Evolutionary conservation across 2,888 invertebrate species (phyloP), one percentile per base, ranked within the genome.

Genomic region (Cheilosia vulpina): DNA sequence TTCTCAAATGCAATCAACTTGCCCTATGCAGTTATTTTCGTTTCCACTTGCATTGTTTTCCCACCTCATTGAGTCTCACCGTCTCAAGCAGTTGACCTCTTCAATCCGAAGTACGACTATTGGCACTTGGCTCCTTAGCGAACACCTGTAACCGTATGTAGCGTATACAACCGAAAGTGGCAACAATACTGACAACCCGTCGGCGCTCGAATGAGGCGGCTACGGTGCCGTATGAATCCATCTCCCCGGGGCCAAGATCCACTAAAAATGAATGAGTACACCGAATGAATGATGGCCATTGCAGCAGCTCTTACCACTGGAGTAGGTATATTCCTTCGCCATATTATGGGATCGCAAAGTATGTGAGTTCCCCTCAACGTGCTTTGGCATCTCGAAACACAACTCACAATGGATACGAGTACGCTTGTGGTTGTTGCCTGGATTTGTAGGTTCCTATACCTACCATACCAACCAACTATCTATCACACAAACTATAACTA

Each of bases 31-130:
- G 60, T 71, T 69, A 43, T 68, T 73, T 69, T 71, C 52, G 27
- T 63, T 84, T 84, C 75, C 75, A 80, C 41, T 66, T 69, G 71
- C 58, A 80, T 75, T 80, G 52, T 75, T 72, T 84, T 84, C 65
- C 55, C 79, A 73, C 71, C 47, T 55, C 71, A 84, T 71, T 80
- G 65, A 69, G 65, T 71, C 69, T 84, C 69, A 79, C 69, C 53
- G 65, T 75, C 58, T 79, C 57, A 45, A 63, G 41, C 63, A 19
- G 76, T 52, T 81, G 80, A 85, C 87, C 80, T 43, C 75, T 71
- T 53, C 84, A 71, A 60, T 41, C 31, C 38, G 2, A 69, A 75
- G 69, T 58, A 55, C 68, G 38, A n/a, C 55, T 68, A 65, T 75
- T 57, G 62, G 17, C 27, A 55, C n/a, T 66, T 50, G 45, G 45